These are phyloP conservation scores for Aspidiotus destructor DNA, from an alignment of 2,888 invertebrate species.

Conservation along the genomic window DNA sequence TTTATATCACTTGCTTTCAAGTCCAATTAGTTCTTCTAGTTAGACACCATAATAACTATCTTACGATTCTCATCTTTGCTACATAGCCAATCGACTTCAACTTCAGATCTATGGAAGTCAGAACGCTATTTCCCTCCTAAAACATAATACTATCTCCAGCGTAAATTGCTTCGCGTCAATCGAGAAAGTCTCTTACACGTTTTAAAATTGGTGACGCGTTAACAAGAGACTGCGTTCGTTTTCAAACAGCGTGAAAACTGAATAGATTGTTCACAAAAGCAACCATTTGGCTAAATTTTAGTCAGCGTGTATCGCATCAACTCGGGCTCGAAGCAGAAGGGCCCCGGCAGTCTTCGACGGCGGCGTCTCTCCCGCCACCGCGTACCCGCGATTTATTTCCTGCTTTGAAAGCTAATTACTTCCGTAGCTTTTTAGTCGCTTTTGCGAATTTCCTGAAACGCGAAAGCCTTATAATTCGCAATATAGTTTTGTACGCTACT, in stretches of 20 bases:
- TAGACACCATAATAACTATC: too few species aligned
- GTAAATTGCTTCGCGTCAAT: not conserved
- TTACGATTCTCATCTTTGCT: too few species aligned
- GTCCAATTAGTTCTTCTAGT: too few species aligned
- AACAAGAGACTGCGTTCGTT: not conserved
- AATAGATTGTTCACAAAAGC: constrained; percentile 29
- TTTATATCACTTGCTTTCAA: too few species aligned
- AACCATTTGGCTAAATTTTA: not conserved
- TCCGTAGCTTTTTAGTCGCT: constrained; percentile 30
- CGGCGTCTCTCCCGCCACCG: not conserved
- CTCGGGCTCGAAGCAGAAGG: not conserved
- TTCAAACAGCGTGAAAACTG: constrained; percentile 30
- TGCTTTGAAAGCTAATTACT: constrained; percentile 28
- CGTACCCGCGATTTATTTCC: constrained; percentile 5
- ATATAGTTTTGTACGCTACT: constrained; percentile 19
- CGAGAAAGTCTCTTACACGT: too few species aligned
- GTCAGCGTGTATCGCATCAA: not conserved
- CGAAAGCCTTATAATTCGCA: constrained; percentile 30
- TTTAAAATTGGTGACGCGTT: too few species aligned
- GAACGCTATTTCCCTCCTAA: too few species aligned
- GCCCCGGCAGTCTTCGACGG: constrained; percentile 1
- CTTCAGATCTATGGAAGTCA: too few species aligned
- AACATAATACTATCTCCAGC: too few species aligned
- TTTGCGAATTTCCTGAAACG: constrained; percentile 29
- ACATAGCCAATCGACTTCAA: too few species aligned